Percentiles rank a stretch among this genome's conserved stretches.
phyloP scores from a whole-genome alignment of 2,113 vertebrate genomes.

The Triplophysa rosa region DNA sequence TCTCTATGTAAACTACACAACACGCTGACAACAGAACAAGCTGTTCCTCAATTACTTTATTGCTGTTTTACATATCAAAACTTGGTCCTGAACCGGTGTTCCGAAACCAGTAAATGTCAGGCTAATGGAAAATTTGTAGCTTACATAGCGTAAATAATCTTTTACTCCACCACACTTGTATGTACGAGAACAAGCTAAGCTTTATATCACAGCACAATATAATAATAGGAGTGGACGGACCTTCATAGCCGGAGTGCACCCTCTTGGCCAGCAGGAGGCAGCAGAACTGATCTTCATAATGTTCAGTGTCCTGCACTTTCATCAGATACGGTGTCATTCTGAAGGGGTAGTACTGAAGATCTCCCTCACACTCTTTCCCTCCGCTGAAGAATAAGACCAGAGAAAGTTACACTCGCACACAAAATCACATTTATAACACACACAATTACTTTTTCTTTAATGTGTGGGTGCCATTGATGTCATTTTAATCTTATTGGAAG shows the following conservation, averaged over 20 bases:
- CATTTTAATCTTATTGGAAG: too few relatives aligned
- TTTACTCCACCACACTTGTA: too few relatives aligned
- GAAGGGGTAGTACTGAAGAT: constrained; percentile 86
- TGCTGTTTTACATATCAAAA: too few relatives aligned
- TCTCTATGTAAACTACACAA: too few relatives aligned
- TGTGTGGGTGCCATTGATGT: too few relatives aligned
- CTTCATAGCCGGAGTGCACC: constrained; percentile 95
- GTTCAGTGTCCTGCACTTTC: constrained; percentile 80
- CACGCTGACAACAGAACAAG: too few relatives aligned
- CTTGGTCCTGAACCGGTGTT: too few relatives aligned
- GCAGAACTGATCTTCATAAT: constrained; percentile 84
- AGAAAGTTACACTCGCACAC: background rate
- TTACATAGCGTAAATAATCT: too few relatives aligned
- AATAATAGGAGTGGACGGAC: constrained; percentile 65
- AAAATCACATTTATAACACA: background rate
- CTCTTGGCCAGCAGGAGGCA: constrained; percentile 93
- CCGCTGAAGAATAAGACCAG: constrained; percentile 66
- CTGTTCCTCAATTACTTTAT: too few relatives aligned
- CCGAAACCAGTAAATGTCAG: too few relatives aligned
- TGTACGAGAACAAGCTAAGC: background rate
- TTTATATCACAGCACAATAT: background rate
- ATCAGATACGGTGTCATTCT: constrained; percentile 93
- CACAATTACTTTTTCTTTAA: too few relatives aligned
- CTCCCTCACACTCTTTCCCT: constrained; percentile 73
- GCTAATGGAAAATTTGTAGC: too few relatives aligned